Percentiles rank a stretch among this genome's conserved stretches.
Conservation (phyloP, 2,797 vertebrate species). For the Pteronotus mesoamericanus region DNA sequence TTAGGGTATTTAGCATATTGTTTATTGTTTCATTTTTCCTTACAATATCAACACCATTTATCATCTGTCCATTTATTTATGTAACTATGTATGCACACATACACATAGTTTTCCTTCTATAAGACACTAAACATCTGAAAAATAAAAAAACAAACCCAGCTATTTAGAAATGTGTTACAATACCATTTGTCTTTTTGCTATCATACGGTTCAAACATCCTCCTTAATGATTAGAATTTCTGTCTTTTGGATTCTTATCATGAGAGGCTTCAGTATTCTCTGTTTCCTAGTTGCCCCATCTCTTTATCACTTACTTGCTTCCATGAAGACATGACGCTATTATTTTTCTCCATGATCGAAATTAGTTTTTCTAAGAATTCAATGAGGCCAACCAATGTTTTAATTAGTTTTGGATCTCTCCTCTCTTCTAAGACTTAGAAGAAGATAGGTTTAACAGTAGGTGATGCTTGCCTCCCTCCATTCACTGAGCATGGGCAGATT, state of each 20-base stretch:
- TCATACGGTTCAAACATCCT: background rate
- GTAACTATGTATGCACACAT: background rate
- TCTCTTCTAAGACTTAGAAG: background rate
- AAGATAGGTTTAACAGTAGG: background rate
- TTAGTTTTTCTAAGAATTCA: background rate
- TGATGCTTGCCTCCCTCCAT: background rate
- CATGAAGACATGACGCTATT: background rate
- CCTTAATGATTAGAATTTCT: background rate
- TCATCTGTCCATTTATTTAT: background rate
- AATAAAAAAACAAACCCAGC: background rate
- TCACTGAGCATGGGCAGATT: background rate
- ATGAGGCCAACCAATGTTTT: background rate
- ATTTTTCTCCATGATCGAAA: background rate
- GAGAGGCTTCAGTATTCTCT: background rate
- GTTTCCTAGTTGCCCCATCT: background rate
- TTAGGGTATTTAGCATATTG: background rate
- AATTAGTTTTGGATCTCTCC: background rate
- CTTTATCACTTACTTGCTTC: background rate
- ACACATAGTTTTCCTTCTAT: background rate
- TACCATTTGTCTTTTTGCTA: background rate
- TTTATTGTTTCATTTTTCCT: background rate
- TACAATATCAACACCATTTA: background rate
- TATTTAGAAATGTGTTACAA: background rate
- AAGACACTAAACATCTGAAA: background rate
- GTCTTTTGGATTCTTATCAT: background rate